Evolutionary conservation across 1,140 invertebrate species (phyloP), one percentile per base, ranked within the genome.

Genomic region (Drosophila ohnishii): DNA sequence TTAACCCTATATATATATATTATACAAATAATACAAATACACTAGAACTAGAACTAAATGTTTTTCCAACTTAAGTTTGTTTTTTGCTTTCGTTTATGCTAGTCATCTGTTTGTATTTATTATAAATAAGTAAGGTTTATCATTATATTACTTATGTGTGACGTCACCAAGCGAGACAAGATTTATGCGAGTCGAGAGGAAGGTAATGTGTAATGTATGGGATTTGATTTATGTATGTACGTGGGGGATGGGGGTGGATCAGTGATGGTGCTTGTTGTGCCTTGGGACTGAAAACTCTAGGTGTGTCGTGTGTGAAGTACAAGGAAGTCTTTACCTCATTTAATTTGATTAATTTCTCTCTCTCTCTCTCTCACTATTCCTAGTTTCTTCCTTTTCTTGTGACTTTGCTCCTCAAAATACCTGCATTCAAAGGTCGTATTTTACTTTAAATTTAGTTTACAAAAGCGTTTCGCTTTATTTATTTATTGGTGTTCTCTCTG

Each of bases 11-110:
- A 34, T 34, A 32, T 71, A 78, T 48, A 76, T 71, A 78, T 86
- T 79, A 76, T 90, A 90, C 80, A 90, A 90, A 86, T 90, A 80
- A 88, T 90, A 88, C 76, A 86, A 88, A 90, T 89, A 75, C 72
- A 74, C 75, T 81, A 75, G 70, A 62, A 55, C 65, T 81, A 60
- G 57, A 66, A 53, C 51, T 53, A 53, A 53, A 37, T 53, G 51
- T 53, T 81, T 65, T 77, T 62, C 66, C 69, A 89, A 70, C 67
- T 61, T 81, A 78, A 74, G 78, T 56, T 57, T 76, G 44, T 65
- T 69, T 34, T 34, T 51, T 22, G 34, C 50, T 28, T 48, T 48
- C 14, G 14, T 48, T 78, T 74, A 86, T 67, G 55, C 71, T 84
- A 79, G 62, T 74, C 78, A 67, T 58, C 81, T 74, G 50, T 1